Evolutionary conservation across 2,113 vertebrate species (phyloP), one percentile per base, ranked within the genome.

Genomic region (Benitochromis conjunctus): DNA sequence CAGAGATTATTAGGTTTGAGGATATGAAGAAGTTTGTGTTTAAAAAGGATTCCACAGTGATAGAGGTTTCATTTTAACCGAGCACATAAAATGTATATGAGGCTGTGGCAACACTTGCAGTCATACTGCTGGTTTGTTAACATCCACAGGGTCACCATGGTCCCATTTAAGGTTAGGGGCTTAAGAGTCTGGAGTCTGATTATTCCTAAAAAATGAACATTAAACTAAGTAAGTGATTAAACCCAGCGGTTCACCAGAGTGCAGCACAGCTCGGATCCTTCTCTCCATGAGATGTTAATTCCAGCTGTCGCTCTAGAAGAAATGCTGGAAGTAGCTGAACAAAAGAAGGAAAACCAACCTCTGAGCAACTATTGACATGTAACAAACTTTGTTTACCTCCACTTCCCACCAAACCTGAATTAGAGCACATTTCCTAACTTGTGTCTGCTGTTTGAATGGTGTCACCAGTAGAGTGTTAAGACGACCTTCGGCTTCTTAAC

Each of bases 281-380:
- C 54, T n/a, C 36, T 66, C 78, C 77, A 79, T 81, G n/a, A 66
- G 24, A 60, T 54, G 85, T 91, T 88, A 57, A 38, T 10, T 74
- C 82, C 92, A 89, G 88, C 85, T 89, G 90, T 10, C 80, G 62
- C 74, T 24, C 43, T 54, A 14, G 83, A 82, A 89, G 88, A 92
- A 93, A 92, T 7, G 79, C 85, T 91, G 92, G 89, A 94, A 92
- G 85, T 81, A 3, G 71, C 6, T 41, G 10, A 88, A 92, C 92
- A 94, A 92, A 89, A 79, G 74, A 81, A 88, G 90, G 82, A 91
- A 90, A 79, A 58, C 43, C 74, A 38, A 34, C 81, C 54, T 79
- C 82, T 5, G 77, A 84, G 54, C 56, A 7, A 84, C 81, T 55
- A 60, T 41, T 60, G 38, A 87, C 76, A 38, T 31, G 13, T 34